These are phyloP conservation scores for Bursaphelenchus okinawaensis DNA, from an alignment of 2,888 invertebrate species.

Conservation along the genomic window DNA sequence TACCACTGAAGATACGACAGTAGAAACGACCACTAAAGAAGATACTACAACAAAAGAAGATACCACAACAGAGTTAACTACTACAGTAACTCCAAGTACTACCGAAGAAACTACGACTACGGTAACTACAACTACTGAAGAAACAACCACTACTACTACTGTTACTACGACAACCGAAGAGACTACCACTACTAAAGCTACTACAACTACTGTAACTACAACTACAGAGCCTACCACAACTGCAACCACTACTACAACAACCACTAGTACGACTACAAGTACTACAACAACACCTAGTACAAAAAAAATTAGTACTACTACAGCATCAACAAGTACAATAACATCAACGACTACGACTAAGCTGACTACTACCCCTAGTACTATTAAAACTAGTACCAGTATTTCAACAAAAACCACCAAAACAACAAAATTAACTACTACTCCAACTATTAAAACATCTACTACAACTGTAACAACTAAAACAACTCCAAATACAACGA, in stretches of 20 bases:
- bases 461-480: background rate
- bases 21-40: background rate
- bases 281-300: background rate
- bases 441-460: background rate
- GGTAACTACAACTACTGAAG: background rate
- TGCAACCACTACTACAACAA: background rate
- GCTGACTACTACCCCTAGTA: background rate
- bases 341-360: background rate
- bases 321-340: background rate
- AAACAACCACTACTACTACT: no score
- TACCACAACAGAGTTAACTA: background rate
- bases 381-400: background rate
- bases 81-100: no score
- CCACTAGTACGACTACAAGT: background rate
- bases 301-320: background rate
- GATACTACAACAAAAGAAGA: background rate
- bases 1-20: slow-evolving; percentile 4
- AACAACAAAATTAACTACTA: background rate
- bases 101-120: background rate
- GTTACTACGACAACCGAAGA: background rate
- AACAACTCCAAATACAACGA: background rate
- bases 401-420: background rate
- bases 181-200: background rate
- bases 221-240: background rate
- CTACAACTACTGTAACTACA: background rate